A percentile compares a stretch with the other conserved stretches of the same genome.
Evolutionary conservation across 2,113 vertebrate species (phyloP).

Genomic region (Pelodiscus sinensis): DNA sequence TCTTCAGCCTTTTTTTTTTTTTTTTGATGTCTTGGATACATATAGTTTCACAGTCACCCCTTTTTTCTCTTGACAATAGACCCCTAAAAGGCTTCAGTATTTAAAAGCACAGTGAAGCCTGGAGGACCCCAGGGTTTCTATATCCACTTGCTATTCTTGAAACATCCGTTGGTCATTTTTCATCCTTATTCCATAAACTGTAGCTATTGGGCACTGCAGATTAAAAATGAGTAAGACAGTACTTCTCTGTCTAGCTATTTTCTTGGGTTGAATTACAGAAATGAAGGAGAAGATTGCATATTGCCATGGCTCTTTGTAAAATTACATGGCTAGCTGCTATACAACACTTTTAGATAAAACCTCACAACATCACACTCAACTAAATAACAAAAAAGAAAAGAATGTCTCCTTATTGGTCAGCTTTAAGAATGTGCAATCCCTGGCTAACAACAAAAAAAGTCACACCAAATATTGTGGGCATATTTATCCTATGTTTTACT

Average conservation of each 20-base stretch:
- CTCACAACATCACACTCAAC: not conserved
- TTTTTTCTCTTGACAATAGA: accelerated
- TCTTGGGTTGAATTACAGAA: constrained; percentile 2
- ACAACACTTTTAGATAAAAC: not conserved
- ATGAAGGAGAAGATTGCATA: constrained; percentile 26
- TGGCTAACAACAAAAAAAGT: not conserved
- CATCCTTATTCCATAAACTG: not conserved
- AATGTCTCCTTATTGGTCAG: not conserved
- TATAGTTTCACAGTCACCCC: not conserved
- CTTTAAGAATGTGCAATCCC: not conserved
- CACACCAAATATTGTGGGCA: not conserved
- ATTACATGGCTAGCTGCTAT: not conserved
- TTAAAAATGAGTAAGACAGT: not conserved
- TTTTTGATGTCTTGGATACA: not conserved
- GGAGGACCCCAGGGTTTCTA: not conserved
- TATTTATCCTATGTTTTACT: not conserved
- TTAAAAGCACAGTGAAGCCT: not conserved
- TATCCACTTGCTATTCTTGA: not conserved
- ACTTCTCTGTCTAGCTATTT: not conserved
- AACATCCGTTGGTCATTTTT: not conserved
- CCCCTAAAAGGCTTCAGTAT: not conserved
- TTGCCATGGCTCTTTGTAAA: constrained; percentile 20
- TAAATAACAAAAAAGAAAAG: not conserved
- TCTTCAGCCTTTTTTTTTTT: not conserved
- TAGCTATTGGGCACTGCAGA: not conserved